A percentile compares a stretch with the other conserved stretches of the same genome.
Conservation (phyloP, 2,113 vertebrate genomes). For the Neomonachus schauinslandi region DNA sequence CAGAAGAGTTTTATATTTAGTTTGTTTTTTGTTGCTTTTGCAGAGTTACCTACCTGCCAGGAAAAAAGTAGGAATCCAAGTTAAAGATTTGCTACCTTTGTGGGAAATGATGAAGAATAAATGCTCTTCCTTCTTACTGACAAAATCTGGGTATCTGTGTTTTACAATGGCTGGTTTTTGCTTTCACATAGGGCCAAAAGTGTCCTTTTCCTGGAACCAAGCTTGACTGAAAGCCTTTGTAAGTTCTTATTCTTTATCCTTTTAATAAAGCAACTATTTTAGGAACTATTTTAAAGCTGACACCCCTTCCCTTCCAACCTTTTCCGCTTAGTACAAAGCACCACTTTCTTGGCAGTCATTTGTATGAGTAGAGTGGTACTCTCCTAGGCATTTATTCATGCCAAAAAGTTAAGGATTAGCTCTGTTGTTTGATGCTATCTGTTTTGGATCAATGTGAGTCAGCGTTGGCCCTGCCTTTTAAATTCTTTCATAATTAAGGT, state of each 20-base stretch:
- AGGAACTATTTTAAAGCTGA: slow-evolving; percentile 68
- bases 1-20: slow-evolving; percentile 56
- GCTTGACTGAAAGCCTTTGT: slow-evolving; percentile 59
- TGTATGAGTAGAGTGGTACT: slow-evolving; percentile 45
- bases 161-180: slow-evolving; percentile 62
- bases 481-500: slow-evolving; percentile 63
- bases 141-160: slow-evolving; percentile 61
- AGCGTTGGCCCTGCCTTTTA: slow-evolving; percentile 34
- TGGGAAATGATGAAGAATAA: slow-evolving; percentile 70
- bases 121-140: slow-evolving; percentile 61
- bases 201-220: slow-evolving; percentile 66
- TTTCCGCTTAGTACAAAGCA: slow-evolving; percentile 51
- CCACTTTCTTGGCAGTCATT: slow-evolving; percentile 60
- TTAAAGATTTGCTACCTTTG: slow-evolving; percentile 48
- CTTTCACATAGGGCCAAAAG: slow-evolving; percentile 54
- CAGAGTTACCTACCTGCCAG: slow-evolving; percentile 22
- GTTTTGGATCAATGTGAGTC: slow-evolving; percentile 47
- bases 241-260: slow-evolving; percentile 66
- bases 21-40: slow-evolving; percentile 65
- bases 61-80: slow-evolving; percentile 36
- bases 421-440: slow-evolving; percentile 64
- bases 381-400: slow-evolving; percentile 51
- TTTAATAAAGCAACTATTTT: slow-evolving; percentile 64
- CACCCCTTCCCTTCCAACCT: slow-evolving; percentile 39
- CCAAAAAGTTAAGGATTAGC: slow-evolving; percentile 62